Percentiles rank a stretch among this genome's conserved stretches.
Evolutionary conservation across 2,888 invertebrate species (phyloP).

Genomic region (Uloborus plumipes): DNA sequence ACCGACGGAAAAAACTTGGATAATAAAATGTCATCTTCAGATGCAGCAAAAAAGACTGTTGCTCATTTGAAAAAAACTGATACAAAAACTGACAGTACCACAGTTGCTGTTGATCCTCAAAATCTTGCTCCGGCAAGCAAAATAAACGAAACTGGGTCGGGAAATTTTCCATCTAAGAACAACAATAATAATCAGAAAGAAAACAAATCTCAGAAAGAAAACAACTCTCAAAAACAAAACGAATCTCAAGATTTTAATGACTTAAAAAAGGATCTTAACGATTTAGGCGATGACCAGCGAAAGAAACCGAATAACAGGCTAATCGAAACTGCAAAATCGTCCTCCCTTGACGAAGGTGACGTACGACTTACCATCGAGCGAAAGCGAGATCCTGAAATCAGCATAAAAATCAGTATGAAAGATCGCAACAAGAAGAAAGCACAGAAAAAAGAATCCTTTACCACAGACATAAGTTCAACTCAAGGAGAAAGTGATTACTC

Average conservation of each 20-base stretch:
- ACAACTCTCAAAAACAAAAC: neutral
- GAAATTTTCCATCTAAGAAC: no score
- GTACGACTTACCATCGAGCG: slow-evolving; percentile 45
- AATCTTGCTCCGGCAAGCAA: no score
- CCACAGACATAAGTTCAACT: slow-evolving; percentile 35
- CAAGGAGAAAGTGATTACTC: slow-evolving; percentile 48
- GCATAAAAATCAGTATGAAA: slow-evolving; percentile 51
- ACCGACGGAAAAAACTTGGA: no score
- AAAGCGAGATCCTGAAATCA: slow-evolving; percentile 45
- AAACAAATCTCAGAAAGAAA: neutral
- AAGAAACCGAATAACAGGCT: neutral
- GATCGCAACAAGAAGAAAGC: slow-evolving; percentile 20
- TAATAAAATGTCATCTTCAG: no score
- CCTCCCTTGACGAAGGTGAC: slow-evolving; percentile 58
- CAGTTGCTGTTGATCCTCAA: no score
- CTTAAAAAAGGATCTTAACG: neutral
- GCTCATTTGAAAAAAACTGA: no score
- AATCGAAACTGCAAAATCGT: slow-evolving; percentile 44
- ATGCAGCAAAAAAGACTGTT: no score
- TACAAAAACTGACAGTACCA: no score
- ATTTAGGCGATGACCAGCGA: neutral
- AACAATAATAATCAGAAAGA: neutral
- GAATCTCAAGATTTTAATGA: neutral
- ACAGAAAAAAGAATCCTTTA: slow-evolving; percentile 10
- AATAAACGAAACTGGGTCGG: no score